Evolutionary conservation across 1,140 invertebrate species (phyloP).

Genomic region (Zeugodacus cucurbitae): DNA sequence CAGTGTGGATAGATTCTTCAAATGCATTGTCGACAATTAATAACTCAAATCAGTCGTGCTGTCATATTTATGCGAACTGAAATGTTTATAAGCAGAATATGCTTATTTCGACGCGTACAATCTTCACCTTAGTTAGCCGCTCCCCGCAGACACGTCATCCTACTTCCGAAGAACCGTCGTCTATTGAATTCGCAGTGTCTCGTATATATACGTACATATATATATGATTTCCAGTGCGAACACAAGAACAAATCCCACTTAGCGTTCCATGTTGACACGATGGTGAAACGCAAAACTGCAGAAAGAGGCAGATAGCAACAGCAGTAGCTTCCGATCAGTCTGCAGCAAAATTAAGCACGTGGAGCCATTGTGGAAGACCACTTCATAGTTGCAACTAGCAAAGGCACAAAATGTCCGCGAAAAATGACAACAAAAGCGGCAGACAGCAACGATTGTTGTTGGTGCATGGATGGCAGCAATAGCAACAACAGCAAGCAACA

Average conservation of each 20-base stretch:
- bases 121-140: no score
- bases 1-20: no score
- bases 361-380: background rate
- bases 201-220: no score
- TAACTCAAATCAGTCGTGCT: background rate
- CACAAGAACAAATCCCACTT: background rate
- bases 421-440: background rate
- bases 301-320: background rate
- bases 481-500: background rate
- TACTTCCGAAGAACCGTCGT: no score
- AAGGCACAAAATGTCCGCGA: background rate
- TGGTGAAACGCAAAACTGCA: background rate
- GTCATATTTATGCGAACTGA: background rate
- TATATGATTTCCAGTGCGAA: no score
- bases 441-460: background rate
- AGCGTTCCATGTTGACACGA: background rate
- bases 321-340: background rate
- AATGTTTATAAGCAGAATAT: no score
- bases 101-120: no score
- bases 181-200: no score
- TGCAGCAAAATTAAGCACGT: background rate
- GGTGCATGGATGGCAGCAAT: background rate
- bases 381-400: background rate
- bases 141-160: no score
- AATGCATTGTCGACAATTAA: conserved; percentile 21